phyloP scores from a whole-genome alignment of 2,113 vertebrate genomes.

The Edolisoma coerulescens region DNA sequence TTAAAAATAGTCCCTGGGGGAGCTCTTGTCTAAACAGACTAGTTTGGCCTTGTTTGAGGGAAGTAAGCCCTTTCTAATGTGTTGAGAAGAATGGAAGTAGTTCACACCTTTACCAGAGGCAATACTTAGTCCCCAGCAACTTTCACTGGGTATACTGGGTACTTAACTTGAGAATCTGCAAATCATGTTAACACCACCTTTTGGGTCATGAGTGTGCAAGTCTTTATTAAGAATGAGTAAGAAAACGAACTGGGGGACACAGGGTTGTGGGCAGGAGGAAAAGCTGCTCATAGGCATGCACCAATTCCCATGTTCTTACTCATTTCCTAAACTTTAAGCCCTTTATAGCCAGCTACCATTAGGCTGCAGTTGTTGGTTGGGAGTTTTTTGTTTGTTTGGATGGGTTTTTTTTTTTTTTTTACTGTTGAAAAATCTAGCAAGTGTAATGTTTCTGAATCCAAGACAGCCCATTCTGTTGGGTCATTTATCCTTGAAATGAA shows the following conservation, averaged over 20 bases:
- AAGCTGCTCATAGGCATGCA: not conserved
- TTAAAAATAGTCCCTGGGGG: not conserved
- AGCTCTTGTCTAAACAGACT: not conserved
- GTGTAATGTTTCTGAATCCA: not conserved
- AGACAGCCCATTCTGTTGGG: not conserved
- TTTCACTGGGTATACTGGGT: not conserved
- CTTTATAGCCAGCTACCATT: not conserved
- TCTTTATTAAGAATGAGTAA: not conserved
- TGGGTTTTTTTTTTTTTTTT: not conserved
- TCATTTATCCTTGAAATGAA: not conserved
- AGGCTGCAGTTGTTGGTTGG: not conserved
- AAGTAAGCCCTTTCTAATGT: not conserved
- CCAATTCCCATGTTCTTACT: not conserved
- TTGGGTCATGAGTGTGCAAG: not conserved
- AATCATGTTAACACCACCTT: not conserved
- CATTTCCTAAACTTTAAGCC: not conserved
- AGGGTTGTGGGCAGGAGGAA: not conserved
- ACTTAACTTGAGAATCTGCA: not conserved
- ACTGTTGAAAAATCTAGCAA: not conserved
- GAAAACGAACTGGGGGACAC: fast-evolving
- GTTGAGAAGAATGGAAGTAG: not conserved
- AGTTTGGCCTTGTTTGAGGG: not conserved
- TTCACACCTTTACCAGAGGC: conserved; percentile 5
- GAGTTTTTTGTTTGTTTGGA: not conserved
- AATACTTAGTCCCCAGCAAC: not conserved